These are phyloP conservation scores for Berghia stephanieae DNA, from an alignment of 1,140 invertebrate genomes.

Conservation along the genomic window DNA sequence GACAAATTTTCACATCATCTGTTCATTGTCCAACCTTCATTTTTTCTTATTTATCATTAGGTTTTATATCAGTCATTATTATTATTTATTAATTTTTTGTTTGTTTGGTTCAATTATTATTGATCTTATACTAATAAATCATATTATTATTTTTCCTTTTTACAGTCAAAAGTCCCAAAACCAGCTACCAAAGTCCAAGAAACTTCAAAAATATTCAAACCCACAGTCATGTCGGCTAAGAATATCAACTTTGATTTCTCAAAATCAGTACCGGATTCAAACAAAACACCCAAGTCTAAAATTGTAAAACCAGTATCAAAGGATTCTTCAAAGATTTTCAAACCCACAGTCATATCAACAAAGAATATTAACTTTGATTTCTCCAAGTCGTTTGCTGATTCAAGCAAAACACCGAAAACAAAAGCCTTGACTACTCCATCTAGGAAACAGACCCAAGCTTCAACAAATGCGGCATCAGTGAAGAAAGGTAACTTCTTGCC, in stretches of 20 bases:
- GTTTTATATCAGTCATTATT: not conserved
- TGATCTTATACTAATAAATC: no score
- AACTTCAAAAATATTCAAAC: constrained; percentile 46
- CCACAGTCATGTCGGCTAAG: constrained; percentile 44
- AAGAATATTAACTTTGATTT: constrained; percentile 56
- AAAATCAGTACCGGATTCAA: no score
- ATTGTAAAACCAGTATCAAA: constrained; percentile 20
- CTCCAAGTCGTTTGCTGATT: no score
- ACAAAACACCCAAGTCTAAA: no score
- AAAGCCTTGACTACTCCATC: no score
- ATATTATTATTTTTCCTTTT: no score
- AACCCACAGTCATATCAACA: constrained; percentile 47
- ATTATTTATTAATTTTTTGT: not conserved
- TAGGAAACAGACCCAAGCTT: no score
- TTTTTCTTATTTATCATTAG: not conserved
- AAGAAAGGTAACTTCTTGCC: no score
- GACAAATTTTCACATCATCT: not conserved
- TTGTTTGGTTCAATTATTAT: no score
- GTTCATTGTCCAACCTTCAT: not conserved
- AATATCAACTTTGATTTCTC: constrained; percentile 55
- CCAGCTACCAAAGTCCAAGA: constrained; percentile 14
- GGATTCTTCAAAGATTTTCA: constrained; percentile 42
- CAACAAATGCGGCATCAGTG: no score
- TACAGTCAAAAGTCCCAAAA: constrained; percentile 17
- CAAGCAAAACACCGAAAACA: no score